Evolutionary conservation across 2,113 vertebrate species (phyloP).

Genomic region (Gambusia affinis): DNA sequence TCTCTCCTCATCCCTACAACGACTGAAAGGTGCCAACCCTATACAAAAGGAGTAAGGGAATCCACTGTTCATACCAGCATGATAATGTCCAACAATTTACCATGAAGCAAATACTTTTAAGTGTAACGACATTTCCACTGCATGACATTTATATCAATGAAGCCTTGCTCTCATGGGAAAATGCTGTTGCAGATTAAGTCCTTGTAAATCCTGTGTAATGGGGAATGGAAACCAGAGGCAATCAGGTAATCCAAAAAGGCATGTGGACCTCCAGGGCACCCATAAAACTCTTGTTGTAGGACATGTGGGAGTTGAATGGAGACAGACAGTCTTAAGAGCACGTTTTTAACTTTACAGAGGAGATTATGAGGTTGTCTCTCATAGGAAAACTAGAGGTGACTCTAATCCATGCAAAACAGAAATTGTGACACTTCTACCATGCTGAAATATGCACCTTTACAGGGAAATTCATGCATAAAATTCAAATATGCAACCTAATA

Average conservation of each 20-base stretch:
- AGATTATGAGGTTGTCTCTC: conserved; percentile 3
- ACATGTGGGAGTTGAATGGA: conserved; percentile 12
- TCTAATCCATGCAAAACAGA: conserved; percentile 2
- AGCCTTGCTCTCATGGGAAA: conserved; percentile 27
- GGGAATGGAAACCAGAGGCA: conserved; percentile 35
- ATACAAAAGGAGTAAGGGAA: neutral
- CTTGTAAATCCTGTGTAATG: conserved; percentile 43
- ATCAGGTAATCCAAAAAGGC: conserved; percentile 47
- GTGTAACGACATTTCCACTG: conserved; percentile 1
- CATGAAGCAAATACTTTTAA: conserved; percentile 11
- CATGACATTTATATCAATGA: conserved; percentile 25
- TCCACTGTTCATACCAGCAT: neutral
- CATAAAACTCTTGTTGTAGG: conserved; percentile 31
- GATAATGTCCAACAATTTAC: neutral
- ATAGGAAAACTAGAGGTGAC: conserved; percentile 15
- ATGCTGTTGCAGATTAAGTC: conserved; percentile 31
- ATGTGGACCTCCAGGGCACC: conserved; percentile 37
- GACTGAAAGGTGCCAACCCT: neutral
- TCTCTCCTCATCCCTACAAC: neutral
- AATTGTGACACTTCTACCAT: conserved; percentile 5
- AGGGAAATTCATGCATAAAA: conserved; percentile 13
- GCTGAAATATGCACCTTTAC: conserved; percentile 2
- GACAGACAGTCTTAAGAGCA: conserved; percentile 5
- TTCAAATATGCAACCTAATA: conserved; percentile 27
- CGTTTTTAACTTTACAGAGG: conserved; percentile 4